A percentile compares a stretch with the other conserved stretches of the same genome.
Conservation (phyloP, 2,797 vertebrate genomes). For the Cercopithecus diana region DNA sequence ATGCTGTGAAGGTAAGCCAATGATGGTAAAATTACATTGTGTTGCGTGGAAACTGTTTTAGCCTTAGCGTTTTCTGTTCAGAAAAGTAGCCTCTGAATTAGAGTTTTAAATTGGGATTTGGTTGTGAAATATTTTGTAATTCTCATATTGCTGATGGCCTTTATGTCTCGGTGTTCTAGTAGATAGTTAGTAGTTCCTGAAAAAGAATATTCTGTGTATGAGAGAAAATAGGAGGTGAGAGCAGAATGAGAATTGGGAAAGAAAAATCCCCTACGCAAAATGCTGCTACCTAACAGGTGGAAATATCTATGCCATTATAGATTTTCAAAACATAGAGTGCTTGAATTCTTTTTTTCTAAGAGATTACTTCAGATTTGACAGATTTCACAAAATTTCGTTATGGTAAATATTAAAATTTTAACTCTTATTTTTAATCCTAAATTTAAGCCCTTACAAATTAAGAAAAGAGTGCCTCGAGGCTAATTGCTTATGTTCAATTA, state of each 20-base stretch:
- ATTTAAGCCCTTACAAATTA: slow-evolving; percentile 34
- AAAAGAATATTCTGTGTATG: background rate
- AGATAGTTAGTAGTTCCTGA: accelerated
- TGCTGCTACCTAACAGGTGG: slow-evolving; percentile 37
- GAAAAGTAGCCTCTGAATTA: background rate
- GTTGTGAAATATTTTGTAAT: slow-evolving; percentile 47
- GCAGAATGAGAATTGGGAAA: background rate
- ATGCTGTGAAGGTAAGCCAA: slow-evolving; percentile 80
- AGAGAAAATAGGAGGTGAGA: slow-evolving; percentile 24
- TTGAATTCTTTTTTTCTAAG: background rate
- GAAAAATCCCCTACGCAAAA: slow-evolving; percentile 12
- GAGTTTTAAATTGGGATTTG: background rate
- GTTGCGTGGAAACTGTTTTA: slow-evolving; percentile 6
- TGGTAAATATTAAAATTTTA: background rate
- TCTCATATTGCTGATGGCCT: slow-evolving; percentile 34
- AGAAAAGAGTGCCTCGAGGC: slow-evolving; percentile 7
- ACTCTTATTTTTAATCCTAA: background rate
- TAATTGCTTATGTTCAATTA: background rate
- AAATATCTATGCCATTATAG: background rate
- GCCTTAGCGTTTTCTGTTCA: background rate
- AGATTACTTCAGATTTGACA: background rate
- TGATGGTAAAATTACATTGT: background rate
- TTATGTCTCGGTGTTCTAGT: background rate
- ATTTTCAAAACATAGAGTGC: background rate
- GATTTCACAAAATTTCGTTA: slow-evolving; percentile 1